phyloP scores from a whole-genome alignment of 2,113 vertebrate species.

The Bubo scandiacus region DNA sequence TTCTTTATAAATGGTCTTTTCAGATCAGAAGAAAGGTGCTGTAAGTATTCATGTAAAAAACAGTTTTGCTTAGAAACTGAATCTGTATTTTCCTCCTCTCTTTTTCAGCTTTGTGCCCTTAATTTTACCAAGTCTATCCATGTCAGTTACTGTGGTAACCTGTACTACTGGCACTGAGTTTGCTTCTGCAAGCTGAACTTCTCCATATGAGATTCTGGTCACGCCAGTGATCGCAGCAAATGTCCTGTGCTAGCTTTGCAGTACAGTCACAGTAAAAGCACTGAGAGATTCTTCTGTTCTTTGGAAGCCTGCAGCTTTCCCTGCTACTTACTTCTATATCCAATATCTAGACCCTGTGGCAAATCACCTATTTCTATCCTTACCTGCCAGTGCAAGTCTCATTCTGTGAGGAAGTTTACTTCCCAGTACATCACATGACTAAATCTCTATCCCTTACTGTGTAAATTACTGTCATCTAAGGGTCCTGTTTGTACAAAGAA shows the following conservation, averaged over 20 bases:
- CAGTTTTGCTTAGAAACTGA: neutral
- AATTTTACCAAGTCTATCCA: neutral
- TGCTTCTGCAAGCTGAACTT: neutral
- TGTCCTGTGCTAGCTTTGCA: neutral
- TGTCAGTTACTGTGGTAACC: slow-evolving; percentile 41
- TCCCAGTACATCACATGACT: neutral
- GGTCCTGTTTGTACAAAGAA: neutral
- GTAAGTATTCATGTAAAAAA: neutral
- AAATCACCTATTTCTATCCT: neutral
- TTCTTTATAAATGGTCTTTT: neutral
- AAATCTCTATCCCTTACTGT: neutral
- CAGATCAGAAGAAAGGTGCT: neutral
- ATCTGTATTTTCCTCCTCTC: neutral
- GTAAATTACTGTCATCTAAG: neutral
- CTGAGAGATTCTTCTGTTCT: neutral
- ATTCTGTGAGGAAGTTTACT: neutral
- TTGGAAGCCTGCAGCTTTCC: neutral
- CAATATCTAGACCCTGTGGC: neutral
- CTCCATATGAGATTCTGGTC: neutral
- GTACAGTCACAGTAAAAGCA: neutral
- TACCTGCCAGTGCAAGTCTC: neutral
- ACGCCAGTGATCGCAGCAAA: neutral
- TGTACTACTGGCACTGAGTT: neutral
- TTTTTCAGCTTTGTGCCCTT: neutral
- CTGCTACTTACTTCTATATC: neutral